These are phyloP conservation scores for Lampropteryx suffumata DNA, from an alignment of 2,888 invertebrate species.

Conservation along the genomic window DNA sequence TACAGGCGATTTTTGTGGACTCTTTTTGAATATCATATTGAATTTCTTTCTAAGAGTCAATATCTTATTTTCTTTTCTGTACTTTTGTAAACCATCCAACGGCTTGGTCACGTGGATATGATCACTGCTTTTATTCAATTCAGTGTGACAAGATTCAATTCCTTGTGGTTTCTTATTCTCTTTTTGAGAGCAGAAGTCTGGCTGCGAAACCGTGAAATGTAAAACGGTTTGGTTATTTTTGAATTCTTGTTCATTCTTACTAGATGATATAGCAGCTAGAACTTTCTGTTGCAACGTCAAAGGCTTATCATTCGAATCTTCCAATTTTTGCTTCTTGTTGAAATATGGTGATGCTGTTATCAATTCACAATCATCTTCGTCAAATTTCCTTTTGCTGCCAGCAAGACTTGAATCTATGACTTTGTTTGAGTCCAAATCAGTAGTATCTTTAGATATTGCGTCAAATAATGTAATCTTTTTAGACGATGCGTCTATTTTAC, in stretches of 20 bases:
- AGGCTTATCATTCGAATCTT: constrained; percentile 39
- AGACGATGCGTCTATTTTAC: not conserved
- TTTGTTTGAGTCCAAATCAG: constrained; percentile 31
- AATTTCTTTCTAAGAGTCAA: constrained; percentile 44
- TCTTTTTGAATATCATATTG: constrained; percentile 39
- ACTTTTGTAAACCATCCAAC: constrained; percentile 57
- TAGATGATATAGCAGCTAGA: constrained; percentile 54
- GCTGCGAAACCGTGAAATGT: constrained; percentile 49
- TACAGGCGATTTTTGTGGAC: constrained; percentile 28
- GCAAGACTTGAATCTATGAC: not conserved
- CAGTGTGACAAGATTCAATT: constrained; percentile 4
- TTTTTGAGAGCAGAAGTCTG: constrained; percentile 47
- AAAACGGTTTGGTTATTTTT: constrained; percentile 43
- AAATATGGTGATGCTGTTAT: constrained; percentile 66
- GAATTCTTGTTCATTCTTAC: constrained; percentile 40
- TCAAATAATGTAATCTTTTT: constrained; percentile 17
- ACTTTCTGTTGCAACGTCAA: constrained; percentile 62
- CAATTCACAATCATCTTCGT: constrained; percentile 43
- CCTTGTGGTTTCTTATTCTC: constrained; percentile 55
- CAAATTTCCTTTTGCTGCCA: constrained; percentile 46
- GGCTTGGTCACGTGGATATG: constrained; percentile 36
- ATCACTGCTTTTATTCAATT: constrained; percentile 25
- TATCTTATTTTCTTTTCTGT: constrained; percentile 52
- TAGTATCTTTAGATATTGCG: constrained; percentile 19
- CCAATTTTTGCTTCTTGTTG: constrained; percentile 61